Percentiles rank a stretch among this genome's conserved stretches.
Conservation (phyloP, 2,888 invertebrate species). For the Trichogramma dendrolimi region DNA sequence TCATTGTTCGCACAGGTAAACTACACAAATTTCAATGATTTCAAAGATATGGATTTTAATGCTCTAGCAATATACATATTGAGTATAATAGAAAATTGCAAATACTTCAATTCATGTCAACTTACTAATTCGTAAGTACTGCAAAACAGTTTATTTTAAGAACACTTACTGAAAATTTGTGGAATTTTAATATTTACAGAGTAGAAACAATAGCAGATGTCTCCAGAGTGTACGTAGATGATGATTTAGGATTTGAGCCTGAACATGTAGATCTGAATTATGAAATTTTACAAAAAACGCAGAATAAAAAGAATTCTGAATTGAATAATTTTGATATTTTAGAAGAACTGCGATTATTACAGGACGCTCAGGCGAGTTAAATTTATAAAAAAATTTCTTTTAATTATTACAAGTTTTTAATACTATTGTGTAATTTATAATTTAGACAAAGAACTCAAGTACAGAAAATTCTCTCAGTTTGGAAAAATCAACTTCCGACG, state of each 20-base stretch:
- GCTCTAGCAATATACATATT: constrained; percentile 30
- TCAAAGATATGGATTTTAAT: constrained; percentile 30
- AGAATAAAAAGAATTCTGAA: background rate
- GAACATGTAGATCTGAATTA: constrained; percentile 22
- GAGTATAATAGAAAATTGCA: constrained; percentile 24
- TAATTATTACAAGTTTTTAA: constrained; percentile 13
- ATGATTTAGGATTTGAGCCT: constrained; percentile 36
- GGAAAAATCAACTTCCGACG: no score
- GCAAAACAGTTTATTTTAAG: background rate
- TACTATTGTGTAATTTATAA: background rate
- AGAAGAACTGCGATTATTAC: constrained; percentile 11
- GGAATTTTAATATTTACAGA: constrained; percentile 14
- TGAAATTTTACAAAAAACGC: background rate
- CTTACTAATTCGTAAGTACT: constrained; percentile 16
- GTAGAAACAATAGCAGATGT: constrained; percentile 27
- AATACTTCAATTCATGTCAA: background rate
- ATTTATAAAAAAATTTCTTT: constrained; percentile 2
- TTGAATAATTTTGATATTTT: constrained; percentile 14
- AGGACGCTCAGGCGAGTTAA: background rate
- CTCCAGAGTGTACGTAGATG: constrained; percentile 28
- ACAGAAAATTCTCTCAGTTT: no score
- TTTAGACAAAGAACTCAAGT: background rate
- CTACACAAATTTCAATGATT: constrained; percentile 17
- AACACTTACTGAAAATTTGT: background rate
- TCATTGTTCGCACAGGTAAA: background rate